Evolutionary conservation across 2,888 invertebrate genomes (phyloP).

Genomic region (Caenorhabditis sp.): DNA sequence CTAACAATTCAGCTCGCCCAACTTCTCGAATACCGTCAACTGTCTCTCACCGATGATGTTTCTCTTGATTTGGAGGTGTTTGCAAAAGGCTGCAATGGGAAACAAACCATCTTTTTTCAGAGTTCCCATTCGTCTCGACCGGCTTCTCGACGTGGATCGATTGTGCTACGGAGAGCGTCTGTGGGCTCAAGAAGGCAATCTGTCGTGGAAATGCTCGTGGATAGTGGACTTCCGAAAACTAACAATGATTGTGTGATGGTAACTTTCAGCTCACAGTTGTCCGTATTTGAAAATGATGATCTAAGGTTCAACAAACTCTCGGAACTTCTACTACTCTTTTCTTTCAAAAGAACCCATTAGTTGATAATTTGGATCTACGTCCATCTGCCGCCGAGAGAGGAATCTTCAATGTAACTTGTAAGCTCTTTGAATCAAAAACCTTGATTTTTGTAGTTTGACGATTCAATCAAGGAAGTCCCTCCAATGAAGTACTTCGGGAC

Average conservation of each 20-base stretch:
- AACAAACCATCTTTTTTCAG: background rate
- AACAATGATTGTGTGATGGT: slow-evolving; percentile 50
- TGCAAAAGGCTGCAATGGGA: too few species aligned
- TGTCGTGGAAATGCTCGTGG: slow-evolving; percentile 47
- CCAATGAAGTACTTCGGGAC: slow-evolving; percentile 23
- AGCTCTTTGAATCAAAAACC: background rate
- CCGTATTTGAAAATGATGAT: slow-evolving; percentile 18
- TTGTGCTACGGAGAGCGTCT: slow-evolving; percentile 29
- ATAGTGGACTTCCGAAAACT: slow-evolving; percentile 23
- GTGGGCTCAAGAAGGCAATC: slow-evolving; percentile 42
- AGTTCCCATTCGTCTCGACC: slow-evolving; percentile 7
- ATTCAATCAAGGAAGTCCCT: slow-evolving; percentile 39
- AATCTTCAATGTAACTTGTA: slow-evolving; percentile 35
- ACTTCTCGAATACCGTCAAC: slow-evolving; percentile 35
- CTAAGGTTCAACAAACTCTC: slow-evolving; percentile 50
- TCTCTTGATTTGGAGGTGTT: slow-evolving; percentile 6
- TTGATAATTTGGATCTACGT: slow-evolving; percentile 36
- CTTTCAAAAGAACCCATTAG: slow-evolving; percentile 53
- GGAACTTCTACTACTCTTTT: slow-evolving; percentile 53
- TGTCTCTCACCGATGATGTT: slow-evolving; percentile 10
- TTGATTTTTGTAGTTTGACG: slow-evolving; percentile 42
- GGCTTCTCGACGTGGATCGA: slow-evolving; percentile 8
- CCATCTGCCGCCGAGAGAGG: slow-evolving; percentile 50
- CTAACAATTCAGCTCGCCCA: slow-evolving; percentile 38
- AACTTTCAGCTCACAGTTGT: background rate